Evolutionary conservation across 2,888 invertebrate genomes (phyloP).

Genomic region (Saturnia japonica): DNA sequence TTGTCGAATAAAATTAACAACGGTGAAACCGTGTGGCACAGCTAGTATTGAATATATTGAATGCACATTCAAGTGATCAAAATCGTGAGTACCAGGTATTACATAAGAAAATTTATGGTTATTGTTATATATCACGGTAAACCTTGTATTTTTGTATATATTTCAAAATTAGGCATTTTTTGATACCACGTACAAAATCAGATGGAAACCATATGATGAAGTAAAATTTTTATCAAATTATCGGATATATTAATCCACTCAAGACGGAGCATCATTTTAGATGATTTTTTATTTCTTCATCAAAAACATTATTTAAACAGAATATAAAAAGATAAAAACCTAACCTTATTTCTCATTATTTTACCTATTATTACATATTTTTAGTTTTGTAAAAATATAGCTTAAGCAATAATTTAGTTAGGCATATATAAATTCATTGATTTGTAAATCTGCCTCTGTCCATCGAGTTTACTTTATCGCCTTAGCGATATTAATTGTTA

Average conservation of each 20-base stretch:
- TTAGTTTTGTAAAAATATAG: background rate
- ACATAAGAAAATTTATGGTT: background rate
- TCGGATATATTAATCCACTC: too few species aligned
- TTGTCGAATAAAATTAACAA: too few species aligned
- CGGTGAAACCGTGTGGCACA: too few species aligned
- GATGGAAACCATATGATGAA: background rate
- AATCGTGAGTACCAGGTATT: background rate
- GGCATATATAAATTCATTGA: background rate
- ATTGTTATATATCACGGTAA: background rate
- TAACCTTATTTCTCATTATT: too few species aligned
- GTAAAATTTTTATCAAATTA: too few species aligned
- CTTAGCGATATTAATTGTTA: too few species aligned
- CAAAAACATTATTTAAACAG: background rate
- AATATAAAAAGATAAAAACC: background rate
- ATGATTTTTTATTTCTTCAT: background rate
- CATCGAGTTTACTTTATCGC: too few species aligned
- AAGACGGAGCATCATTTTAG: background rate
- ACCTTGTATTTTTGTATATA: background rate
- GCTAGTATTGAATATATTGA: too few species aligned
- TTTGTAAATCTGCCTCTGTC: background rate
- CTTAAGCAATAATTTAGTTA: background rate
- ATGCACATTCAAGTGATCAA: background rate
- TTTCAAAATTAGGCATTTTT: background rate
- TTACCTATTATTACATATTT: background rate
- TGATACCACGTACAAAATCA: background rate